Evolutionary conservation across 2,888 invertebrate genomes (phyloP), one percentile per base, ranked within the genome.

Genomic region (Mesorhabditis spiculigera): DNA sequence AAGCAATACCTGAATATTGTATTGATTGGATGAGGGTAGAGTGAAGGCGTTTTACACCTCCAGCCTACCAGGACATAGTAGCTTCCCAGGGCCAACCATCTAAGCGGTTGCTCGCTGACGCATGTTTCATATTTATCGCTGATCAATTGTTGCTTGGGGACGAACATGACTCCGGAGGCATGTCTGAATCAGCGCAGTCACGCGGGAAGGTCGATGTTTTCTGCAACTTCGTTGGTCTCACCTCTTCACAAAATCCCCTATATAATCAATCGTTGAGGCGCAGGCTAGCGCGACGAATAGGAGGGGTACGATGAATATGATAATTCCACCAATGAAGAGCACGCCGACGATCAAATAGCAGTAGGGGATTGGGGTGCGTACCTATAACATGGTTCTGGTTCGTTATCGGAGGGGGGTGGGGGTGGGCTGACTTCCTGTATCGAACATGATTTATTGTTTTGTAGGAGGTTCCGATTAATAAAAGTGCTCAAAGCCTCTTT

Each of bases 161-260:
- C n/a, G 58, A 50, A 50, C 58, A 50, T 50, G 10, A 50, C 58
- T 50, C 58, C 58, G n/a, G 58, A 50, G 58, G 58, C 58, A n/a
- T 50, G 58, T 50, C 58, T 50, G 58, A 10, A 50, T 13, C 8
- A 50, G n/a, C n/a, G 8, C n/a, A 50, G 58, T 50, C 2, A 50
- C n/a, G n/a, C 8, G n/a, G n/a, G 58, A 50, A 13, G 1, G 58
- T 50, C 50, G 50, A 50, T 50, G 3, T 50, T 50, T n/a, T 28
- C 28, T 28, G n/a, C 8, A 50, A 2, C 8, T 50, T 50, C 58
- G n/a, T 13, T 50, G 8, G 58, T 50, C 58, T 10, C 58, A 50
- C 58, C n/a, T 50, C n/a, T 50, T 50, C 58, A 50, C n/a, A n/a
- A 50, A 10, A 2, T 50, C 58, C 3, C 58, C 58, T 10, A 50